Evolutionary conservation across 2,113 vertebrate genomes (phyloP).

Genomic region (Murina feae): DNA sequence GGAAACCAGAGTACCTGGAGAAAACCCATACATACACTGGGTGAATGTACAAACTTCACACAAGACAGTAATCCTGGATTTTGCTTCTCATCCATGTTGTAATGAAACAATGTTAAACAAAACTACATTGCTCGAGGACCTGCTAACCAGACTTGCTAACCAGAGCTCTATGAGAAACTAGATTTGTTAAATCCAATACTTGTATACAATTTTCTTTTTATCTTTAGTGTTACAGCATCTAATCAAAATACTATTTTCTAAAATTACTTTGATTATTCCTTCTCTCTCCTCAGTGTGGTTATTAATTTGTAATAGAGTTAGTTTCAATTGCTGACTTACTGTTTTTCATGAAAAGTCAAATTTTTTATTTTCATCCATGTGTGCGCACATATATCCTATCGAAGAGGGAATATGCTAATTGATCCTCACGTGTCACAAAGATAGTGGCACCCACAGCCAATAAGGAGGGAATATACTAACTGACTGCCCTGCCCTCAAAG

Average conservation of each 20-base stretch:
- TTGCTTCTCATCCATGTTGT: neutral
- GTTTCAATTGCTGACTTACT: neutral
- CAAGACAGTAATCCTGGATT: neutral
- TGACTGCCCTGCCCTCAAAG: too few species aligned
- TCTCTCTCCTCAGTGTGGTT: neutral
- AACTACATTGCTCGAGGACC: neutral
- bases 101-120: neutral
- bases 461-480: too few species aligned
- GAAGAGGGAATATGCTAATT: too few species aligned
- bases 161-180: neutral
- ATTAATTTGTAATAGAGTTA: neutral
- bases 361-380: too few species aligned
- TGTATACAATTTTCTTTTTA: neutral
- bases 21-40: neutral
- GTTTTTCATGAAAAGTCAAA: constrained; percentile 7
- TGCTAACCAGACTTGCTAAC: neutral
- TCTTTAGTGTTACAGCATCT: neutral
- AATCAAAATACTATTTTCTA: neutral
- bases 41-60: neutral
- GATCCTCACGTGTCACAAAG: too few species aligned
- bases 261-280: neutral
- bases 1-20: neutral
- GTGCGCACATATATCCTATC: too few species aligned
- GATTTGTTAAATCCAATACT: neutral
- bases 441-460: too few species aligned